These are phyloP conservation scores for Pygmarrhopalites habei DNA, from an alignment of 1,140 invertebrate genomes.

Conservation along the genomic window DNA sequence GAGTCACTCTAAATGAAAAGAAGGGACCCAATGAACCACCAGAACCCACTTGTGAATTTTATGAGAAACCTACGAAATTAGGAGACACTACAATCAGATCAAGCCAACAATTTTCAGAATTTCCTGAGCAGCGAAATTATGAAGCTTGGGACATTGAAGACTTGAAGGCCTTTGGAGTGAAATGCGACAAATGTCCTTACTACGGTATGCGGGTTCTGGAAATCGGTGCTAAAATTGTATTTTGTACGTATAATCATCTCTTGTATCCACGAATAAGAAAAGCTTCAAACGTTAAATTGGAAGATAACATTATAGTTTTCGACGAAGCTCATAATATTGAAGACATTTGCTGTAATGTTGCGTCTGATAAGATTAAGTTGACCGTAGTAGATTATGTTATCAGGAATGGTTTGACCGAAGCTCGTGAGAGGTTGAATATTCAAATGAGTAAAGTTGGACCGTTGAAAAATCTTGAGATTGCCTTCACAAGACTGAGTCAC, in stretches of 20 bases:
- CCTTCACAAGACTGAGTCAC: neutral
- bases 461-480: neutral
- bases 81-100: too few relatives aligned
- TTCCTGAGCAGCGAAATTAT: neutral
- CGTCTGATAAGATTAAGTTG: conserved; percentile 34
- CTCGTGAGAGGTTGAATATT: neutral
- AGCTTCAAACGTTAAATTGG: conserved; percentile 47
- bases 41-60: neutral
- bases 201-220: conserved; percentile 46
- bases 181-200: conserved; percentile 35
- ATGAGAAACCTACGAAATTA: neutral
- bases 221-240: conserved; percentile 50
- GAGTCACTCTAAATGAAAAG: neutral
- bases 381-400: neutral
- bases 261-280: conserved; percentile 46
- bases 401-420: neutral
- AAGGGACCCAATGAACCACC: neutral
- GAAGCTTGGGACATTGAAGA: conserved; percentile 19
- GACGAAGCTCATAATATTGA: conserved; percentile 60
- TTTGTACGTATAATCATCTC: conserved; percentile 57
- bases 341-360: conserved; percentile 49
- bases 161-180: neutral
- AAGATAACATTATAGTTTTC: conserved; percentile 50
- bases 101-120: too few relatives aligned
- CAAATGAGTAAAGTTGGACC: neutral